These are phyloP conservation scores for Psammodynastes pulverulentus DNA, from an alignment of 2,113 vertebrate species.

Conservation along the genomic window DNA sequence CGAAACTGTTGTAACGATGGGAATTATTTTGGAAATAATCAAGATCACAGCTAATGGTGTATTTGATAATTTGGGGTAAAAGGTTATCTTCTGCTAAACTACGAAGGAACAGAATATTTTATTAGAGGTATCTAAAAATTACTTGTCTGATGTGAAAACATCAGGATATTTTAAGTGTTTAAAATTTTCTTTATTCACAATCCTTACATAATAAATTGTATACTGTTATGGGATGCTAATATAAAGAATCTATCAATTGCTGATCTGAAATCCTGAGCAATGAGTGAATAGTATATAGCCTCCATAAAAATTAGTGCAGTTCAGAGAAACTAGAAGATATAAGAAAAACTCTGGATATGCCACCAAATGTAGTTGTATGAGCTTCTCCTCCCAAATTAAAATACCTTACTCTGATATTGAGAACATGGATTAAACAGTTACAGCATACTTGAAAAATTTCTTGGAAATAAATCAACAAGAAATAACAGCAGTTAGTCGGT, in stretches of 20 bases:
- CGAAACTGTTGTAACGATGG: background rate
- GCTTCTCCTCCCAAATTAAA: background rate
- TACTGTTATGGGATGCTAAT: background rate
- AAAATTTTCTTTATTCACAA: background rate
- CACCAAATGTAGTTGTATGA: background rate
- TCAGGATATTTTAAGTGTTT: background rate
- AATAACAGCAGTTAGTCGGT: background rate
- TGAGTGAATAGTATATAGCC: background rate
- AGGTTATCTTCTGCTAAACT: background rate
- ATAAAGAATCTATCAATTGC: background rate
- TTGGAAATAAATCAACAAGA: background rate
- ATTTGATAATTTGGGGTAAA: background rate
- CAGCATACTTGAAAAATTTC: background rate
- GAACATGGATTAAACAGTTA: background rate
- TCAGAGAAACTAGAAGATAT: background rate
- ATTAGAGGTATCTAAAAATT: background rate
- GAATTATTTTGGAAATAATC: background rate
- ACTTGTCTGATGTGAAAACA: background rate
- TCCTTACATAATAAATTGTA: background rate
- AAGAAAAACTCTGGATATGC: background rate
- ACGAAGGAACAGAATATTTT: background rate
- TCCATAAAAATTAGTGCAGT: background rate
- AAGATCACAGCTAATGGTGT: background rate
- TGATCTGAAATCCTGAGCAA: background rate
- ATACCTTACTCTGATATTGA: background rate